Conservation (phyloP, 2,113 vertebrate species). For the Cinclus mexicanus region DNA sequence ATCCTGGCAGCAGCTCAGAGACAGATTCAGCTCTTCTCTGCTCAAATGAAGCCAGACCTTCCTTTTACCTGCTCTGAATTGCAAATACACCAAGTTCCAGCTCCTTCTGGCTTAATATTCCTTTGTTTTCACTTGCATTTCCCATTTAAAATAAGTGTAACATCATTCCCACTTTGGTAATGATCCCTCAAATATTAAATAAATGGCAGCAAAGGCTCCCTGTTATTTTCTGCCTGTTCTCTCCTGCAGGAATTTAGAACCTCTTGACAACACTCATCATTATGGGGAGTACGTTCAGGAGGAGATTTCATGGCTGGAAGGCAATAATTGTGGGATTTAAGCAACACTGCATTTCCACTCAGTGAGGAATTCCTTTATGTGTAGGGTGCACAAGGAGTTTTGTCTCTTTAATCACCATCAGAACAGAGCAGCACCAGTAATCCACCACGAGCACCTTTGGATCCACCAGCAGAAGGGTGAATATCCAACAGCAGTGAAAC, state of each 20-base stretch:
- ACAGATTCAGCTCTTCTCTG: background rate
- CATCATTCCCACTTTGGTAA: background rate
- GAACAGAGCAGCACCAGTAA: background rate
- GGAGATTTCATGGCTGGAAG: background rate
- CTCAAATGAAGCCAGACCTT: background rate
- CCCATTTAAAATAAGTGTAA: background rate
- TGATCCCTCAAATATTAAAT: background rate
- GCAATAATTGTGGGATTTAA: background rate
- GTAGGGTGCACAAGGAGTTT: background rate
- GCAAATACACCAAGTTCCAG: background rate
- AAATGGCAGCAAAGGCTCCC: background rate
- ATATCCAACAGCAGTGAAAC: background rate
- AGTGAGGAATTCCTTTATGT: background rate
- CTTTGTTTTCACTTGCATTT: background rate
- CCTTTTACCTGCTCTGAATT: background rate
- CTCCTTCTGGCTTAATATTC: background rate
- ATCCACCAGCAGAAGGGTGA: background rate
- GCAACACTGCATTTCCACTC: background rate
- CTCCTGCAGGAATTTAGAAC: background rate
- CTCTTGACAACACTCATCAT: background rate
- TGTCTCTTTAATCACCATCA: background rate
- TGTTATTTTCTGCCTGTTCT: background rate
- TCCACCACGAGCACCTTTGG: accelerated
- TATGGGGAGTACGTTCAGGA: background rate
- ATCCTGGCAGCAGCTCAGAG: background rate